Evolutionary conservation across 37 sponge, comb jelly and placozoan species (phyloP), one percentile per base, ranked within the genome.

Genomic region (Mnemiopsis leidyi): DNA sequence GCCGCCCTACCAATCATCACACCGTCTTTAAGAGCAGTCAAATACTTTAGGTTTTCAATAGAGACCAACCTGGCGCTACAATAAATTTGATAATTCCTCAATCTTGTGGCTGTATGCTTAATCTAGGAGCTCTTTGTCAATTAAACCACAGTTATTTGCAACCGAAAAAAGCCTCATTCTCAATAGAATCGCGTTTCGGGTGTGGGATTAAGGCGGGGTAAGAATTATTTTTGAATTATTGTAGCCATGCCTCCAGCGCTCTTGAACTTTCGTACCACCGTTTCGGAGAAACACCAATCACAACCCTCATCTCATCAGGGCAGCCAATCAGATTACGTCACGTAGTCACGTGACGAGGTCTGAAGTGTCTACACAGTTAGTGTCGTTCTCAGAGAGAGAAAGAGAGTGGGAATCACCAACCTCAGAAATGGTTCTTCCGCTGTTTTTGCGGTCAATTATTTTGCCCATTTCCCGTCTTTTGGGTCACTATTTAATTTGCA

Each of bases 151-250:
- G 61, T 48, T 18, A 48, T 48, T 48, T 48, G 61, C 61, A 48
- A 48, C 61, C 61, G 61, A 48, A 48, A 48, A 48, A 48, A 48
- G 61, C 13, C 61, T 48, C 61, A 48, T 48, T 13, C 61, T 71
- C 30, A 71, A 71, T 71, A 71, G 73, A 71, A 28, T 71, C 73
- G 73, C 3, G 30, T 71, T 71, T 71, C 73, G 2, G 73, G 30
- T 28, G 30, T 71, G 7, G 73, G 30, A 29, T 71, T 71, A 71
- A 71, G 73, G 73, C 73, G 73, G 73, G 73, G 73, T 71, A 29
- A 28, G 30, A 71, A 71, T 71, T 71, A 71, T 71, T 71, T 71
- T 71, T 71, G n/a, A 71, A 71, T 71, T 71, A 71, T 71, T n/a
- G 73, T 28, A 71, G 73, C 73, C 73, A 18, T 71, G 25, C 73